Base-by-base conservation (phyloP, 2,888 invertebrate genomes). In the Philereme transversata region DNA sequence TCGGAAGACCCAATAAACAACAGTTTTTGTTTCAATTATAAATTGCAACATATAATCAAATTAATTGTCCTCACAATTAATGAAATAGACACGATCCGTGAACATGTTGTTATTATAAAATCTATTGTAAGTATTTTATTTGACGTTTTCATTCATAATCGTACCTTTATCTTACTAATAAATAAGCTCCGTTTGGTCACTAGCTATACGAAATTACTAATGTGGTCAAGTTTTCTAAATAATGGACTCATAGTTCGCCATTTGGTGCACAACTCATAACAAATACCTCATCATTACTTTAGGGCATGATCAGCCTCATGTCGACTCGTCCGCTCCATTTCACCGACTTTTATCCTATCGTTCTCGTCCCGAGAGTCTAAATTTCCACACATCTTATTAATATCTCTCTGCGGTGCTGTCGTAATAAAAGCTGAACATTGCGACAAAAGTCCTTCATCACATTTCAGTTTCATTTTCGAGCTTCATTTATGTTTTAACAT, bases 341-440 rank as follows among this genome's bases (percentile, higher is more conserved):
- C 9, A 44, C n/a, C 33, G 54, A 46, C 46, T 53, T 10, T 51
- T 48, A 48, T 56, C 44, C 43, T 51, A 41, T 56, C 56, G 53
- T 53, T 54, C 52, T 8, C 8, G 55, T 59, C 64, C 59, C 65
- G 6, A n/a, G 59, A 56, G 65, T 45, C 52, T 49, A 52, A 51
- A 56, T 65, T 59, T 60, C 60, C 60, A 59, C 60, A 65, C 69
- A 61, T 61, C 59, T 64, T 58, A 61, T 51, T 65, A 67, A 66
- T 66, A 67, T 58, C 60, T 49, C 67, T 67, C 64, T 47, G 64
- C 52, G 68, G 72, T 67, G 69, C 71, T 73, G 72, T 72, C 67
- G 65, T 62, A 73, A 76, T 81, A 77, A 75, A 77, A 77, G 58
- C 67, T 62, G 65, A 73, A 68, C 70, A 69, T 71, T 69, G 68